Conservation (phyloP, 2,888 invertebrate species). For the Cenopis cana region DNA sequence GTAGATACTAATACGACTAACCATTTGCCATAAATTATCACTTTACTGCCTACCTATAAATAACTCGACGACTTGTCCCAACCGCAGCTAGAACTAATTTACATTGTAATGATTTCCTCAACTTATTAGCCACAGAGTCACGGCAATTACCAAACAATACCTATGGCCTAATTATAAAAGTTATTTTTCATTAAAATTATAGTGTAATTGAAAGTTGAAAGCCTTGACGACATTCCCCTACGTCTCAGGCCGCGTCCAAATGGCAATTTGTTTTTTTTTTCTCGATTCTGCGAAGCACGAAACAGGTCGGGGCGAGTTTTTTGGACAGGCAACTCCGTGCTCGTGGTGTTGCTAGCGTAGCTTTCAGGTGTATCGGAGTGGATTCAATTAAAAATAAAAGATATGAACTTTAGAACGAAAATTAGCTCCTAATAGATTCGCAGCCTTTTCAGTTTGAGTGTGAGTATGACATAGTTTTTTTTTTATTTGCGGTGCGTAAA, state of each 20-base stretch:
- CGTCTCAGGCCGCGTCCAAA: constrained; percentile 63
- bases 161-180: constrained; percentile 16
- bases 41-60: neutral
- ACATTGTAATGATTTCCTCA: constrained; percentile 7
- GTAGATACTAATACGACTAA: constrained; percentile 1
- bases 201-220: constrained; percentile 63
- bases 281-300: constrained; percentile 75
- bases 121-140: neutral
- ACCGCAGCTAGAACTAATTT: neutral
- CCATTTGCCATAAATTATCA: constrained; percentile 4
- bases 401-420: neutral
- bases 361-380: constrained; percentile 11
- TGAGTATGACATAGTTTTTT: neutral
- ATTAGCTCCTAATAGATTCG: neutral
- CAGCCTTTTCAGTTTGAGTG: neutral
- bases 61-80: neutral
- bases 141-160: constrained; percentile 5
- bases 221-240: constrained; percentile 78
- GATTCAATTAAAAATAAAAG: constrained; percentile 19
- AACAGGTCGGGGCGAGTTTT: constrained; percentile 79
- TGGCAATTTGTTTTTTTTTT: constrained; percentile 76
- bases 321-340: constrained; percentile 68
- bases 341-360: constrained; percentile 60
- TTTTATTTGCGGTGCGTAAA: too few species aligned
- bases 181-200: constrained; percentile 32